phyloP scores from a whole-genome alignment of 2,888 invertebrate species.

The Drosophila formosana region DNA sequence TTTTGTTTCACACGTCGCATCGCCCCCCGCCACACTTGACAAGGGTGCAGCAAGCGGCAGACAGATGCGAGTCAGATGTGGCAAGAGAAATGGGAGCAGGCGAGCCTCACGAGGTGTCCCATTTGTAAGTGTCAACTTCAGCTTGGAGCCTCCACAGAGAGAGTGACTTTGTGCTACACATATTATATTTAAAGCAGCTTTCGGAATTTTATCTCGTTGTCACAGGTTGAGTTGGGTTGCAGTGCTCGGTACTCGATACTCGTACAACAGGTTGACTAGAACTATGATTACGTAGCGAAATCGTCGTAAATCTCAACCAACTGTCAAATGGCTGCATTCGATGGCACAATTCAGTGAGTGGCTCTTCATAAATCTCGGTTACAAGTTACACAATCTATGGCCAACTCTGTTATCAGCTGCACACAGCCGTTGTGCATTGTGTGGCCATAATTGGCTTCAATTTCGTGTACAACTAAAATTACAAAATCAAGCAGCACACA shows the following conservation, averaged over 20 bases:
- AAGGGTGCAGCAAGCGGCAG: constrained; percentile 52
- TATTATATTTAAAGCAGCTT: constrained; percentile 17
- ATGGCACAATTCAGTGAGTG: constrained; percentile 77
- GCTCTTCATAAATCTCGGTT: constrained; percentile 73
- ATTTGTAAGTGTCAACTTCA: constrained; percentile 48
- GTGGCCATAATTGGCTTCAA: constrained; percentile 69
- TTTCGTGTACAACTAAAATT: constrained; percentile 73
- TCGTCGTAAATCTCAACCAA: constrained; percentile 79
- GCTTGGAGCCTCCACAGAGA: constrained; percentile 26
- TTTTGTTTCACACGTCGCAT: constrained; percentile 62
- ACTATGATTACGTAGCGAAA: not conserved
- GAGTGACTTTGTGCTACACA: not conserved
- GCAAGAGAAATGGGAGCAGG: constrained; percentile 32
- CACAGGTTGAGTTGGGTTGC: not conserved
- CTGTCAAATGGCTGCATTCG: constrained; percentile 66
- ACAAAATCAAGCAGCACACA: constrained; percentile 61
- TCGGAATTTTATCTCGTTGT: constrained; percentile 2
- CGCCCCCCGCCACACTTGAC: constrained; percentile 42
- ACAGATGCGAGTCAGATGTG: constrained; percentile 69
- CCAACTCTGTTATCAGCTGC: constrained; percentile 40
- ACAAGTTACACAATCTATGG: constrained; percentile 32
- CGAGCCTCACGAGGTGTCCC: constrained; percentile 39
- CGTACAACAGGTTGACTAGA: not conserved
- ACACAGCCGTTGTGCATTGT: constrained; percentile 9
- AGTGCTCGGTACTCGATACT: no score